A percentile compares a stretch with the other conserved stretches of the same genome.
These are phyloP conservation scores for Nanger granti DNA, from an alignment of 2,113 vertebrate species.

Conservation along the genomic window DNA sequence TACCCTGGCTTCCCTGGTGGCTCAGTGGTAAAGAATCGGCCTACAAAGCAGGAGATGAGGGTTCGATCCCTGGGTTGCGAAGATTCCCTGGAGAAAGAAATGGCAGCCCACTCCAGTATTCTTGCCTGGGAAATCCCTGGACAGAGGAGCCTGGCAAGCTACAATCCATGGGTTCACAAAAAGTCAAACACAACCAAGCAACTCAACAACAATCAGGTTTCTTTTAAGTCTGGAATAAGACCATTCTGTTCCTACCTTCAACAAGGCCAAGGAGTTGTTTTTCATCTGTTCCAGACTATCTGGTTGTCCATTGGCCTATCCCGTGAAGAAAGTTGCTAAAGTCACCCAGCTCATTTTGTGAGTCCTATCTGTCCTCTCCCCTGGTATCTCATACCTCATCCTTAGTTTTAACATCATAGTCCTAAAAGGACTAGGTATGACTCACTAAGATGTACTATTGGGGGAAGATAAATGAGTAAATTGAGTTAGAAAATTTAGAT, in stretches of 20 bases:
- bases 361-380: not conserved
- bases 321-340: not conserved
- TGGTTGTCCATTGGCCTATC: not conserved
- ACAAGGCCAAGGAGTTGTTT: not conserved
- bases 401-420: slow-evolving; percentile 1
- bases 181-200: rapidly evolving
- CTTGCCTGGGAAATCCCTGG: not conserved
- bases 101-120: not conserved
- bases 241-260: not conserved
- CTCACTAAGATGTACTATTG: not conserved
- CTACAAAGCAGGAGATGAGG: not conserved
- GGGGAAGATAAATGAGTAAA: not conserved
- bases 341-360: not conserved
- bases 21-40: not conserved
- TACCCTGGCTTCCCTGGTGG: not conserved
- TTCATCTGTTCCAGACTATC: not conserved
- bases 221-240: not conserved
- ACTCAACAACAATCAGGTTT: not conserved
- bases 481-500: not conserved
- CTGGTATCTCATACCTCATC: not conserved
- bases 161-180: not conserved
- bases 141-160: not conserved
- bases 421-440: not conserved
- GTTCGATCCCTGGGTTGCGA: not conserved
- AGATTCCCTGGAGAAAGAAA: not conserved